phyloP scores from a whole-genome alignment of 30 jellyfish, hydroid and myxozoan species.

The Clytia hemisphaerica region DNA sequence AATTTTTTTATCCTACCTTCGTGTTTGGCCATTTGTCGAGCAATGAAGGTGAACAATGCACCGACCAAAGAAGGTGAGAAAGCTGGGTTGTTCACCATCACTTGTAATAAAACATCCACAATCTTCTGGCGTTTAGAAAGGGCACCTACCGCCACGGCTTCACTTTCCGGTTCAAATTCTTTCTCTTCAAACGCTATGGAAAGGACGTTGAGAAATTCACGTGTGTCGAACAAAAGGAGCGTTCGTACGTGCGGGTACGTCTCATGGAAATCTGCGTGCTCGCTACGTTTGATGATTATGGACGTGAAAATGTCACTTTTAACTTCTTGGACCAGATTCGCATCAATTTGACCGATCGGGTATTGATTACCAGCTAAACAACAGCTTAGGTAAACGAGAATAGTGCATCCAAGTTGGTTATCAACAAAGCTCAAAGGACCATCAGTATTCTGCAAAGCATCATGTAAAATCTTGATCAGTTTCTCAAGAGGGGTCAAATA shows the following conservation, averaged over 20 bases:
- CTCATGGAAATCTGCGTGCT: constrained; percentile 42
- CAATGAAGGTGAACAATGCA: constrained; percentile 86
- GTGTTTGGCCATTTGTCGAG: constrained; percentile 96
- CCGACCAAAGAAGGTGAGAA: constrained; percentile 97
- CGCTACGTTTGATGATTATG: constrained; percentile 41
- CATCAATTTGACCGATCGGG: constrained; percentile 77
- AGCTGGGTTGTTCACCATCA: constrained; percentile 74
- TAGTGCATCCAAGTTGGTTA: constrained; percentile 67
- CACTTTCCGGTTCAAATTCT: constrained; percentile 57
- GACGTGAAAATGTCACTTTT: constrained; percentile 68
- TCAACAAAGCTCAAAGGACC: constrained; percentile 25
- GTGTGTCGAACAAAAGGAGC: constrained; percentile 74
- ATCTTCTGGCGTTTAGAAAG: constrained; percentile 81
- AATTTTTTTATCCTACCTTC: too few relatives aligned
- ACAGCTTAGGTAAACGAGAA: constrained; percentile 88
- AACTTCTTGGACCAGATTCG: constrained; percentile 33
- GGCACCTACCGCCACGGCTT: constrained; percentile 43
- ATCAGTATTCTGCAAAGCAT: constrained; percentile 40
- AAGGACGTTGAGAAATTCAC: constrained; percentile 88
- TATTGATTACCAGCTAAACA: constrained; percentile 95
- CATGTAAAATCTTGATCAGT: constrained; percentile 54
- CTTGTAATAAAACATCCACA: constrained; percentile 76
- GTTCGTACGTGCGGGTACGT: constrained; percentile 68
- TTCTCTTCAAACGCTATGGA: constrained; percentile 93
- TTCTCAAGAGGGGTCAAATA: constrained; percentile 89